These are phyloP conservation scores for Didymodactylos carnosus DNA, from an alignment of 2,888 invertebrate species.

Conservation along the genomic window DNA sequence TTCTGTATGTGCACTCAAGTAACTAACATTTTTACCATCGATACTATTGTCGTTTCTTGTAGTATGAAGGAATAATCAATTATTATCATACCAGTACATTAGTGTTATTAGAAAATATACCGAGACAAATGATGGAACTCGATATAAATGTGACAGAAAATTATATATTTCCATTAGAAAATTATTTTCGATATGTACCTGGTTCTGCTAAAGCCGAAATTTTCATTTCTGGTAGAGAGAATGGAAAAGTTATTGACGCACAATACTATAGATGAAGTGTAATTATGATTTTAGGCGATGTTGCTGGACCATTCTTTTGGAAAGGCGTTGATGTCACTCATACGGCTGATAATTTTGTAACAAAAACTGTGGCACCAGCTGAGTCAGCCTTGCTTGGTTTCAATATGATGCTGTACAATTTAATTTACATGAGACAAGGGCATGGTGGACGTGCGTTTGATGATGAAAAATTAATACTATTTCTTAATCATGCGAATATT, in stretches of 20 bases:
- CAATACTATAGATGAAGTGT: too few relatives aligned
- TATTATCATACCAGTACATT: constrained; percentile 73
- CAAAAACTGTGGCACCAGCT: constrained; percentile 38
- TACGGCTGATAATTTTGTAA: neutral
- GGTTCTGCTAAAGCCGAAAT: constrained; percentile 57
- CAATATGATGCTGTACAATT: constrained; percentile 73
- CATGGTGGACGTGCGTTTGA: neutral
- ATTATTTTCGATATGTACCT: constrained; percentile 72
- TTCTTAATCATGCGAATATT: neutral
- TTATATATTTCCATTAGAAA: constrained; percentile 72
- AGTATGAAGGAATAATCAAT: constrained; percentile 53
- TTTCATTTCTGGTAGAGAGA: neutral
- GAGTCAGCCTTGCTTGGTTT: constrained; percentile 92
- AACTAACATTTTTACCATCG: neutral
- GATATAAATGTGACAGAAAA: constrained; percentile 79
- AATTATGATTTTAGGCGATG: constrained; percentile 39
- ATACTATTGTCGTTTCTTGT: neutral
- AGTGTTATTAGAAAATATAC: constrained; percentile 51
- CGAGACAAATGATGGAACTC: constrained; percentile 71
- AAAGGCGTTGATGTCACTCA: neutral
- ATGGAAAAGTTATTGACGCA: too few relatives aligned
- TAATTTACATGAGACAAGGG: constrained; percentile 59
- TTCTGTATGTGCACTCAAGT: neutral
- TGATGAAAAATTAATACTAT: neutral
- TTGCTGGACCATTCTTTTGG: constrained; percentile 38